phyloP scores from a whole-genome alignment of 2,113 vertebrate genomes.

The Chamaetylas fuelleborni region DNA sequence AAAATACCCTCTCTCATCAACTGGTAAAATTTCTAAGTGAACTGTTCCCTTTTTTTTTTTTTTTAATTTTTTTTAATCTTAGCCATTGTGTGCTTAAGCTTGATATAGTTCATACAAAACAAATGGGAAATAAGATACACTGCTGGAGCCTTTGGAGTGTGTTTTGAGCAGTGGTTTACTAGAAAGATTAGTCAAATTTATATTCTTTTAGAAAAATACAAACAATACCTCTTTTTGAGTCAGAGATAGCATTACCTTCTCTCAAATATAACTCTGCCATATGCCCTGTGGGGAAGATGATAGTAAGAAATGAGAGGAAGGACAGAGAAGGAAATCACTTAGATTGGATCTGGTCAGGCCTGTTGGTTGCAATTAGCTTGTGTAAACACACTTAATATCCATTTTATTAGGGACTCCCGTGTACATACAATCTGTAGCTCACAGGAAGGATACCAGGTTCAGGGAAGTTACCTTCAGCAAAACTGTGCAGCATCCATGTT shows the following conservation, averaged over 20 bases:
- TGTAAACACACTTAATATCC: background rate
- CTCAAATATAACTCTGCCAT: background rate
- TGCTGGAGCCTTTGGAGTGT: background rate
- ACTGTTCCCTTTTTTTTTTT: background rate
- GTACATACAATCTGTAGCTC: accelerated
- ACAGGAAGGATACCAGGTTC: background rate
- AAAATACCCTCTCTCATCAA: background rate
- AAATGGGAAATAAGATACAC: background rate
- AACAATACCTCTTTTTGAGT: background rate
- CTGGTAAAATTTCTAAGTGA: background rate
- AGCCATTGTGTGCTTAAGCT: background rate
- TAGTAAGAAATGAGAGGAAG: background rate
- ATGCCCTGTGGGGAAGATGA: background rate
- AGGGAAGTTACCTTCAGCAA: background rate
- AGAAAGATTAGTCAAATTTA: background rate
- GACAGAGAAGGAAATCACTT: background rate
- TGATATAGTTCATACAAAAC: background rate
- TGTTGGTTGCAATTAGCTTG: background rate
- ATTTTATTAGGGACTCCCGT: background rate
- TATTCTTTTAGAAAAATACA: background rate
- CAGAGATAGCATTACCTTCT: background rate
- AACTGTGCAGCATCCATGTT: accelerated
- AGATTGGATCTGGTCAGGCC: background rate
- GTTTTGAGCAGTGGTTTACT: background rate
- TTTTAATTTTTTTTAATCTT: background rate